Base-by-base conservation (phyloP, 2,888 invertebrate genomes). In the Halictus quadricinctus region DNA sequence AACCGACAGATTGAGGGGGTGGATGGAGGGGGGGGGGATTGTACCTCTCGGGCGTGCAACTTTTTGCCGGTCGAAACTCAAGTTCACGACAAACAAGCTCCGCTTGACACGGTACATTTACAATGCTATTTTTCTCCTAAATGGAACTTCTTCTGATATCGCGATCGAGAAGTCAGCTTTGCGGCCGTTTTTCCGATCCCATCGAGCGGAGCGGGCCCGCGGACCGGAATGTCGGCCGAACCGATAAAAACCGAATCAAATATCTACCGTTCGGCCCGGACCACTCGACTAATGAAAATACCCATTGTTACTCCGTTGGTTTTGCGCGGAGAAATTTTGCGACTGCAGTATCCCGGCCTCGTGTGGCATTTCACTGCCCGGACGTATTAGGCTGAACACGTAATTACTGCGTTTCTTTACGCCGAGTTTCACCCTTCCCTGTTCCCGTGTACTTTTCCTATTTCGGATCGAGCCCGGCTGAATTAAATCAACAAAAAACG, bases 171-270 rank as follows among this genome's bases (percentile, higher is more conserved):
- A 83, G 83, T 76, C 81, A 80, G 85, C 84, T 84, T 80, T 79
- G 87, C 81, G 85, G 76, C 70, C 84, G 92, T 92, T 92, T 92
- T 92, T 92, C 92, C 92, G 88, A 88, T 88, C 87, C 88, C 90
- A 87, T 87, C 88, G 89, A 88, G 88, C 88, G 87, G 85, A 88
- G 87, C 91, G 86, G 77, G 81, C 79, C 87, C 88, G 87, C 87
- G 77, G 88, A 70, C 81, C 80, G 92, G 92, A 92, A 92, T 92
- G 92, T 88, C 89, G 90, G 84, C 79, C 88, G 86, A 88, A 82
- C 91, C 88, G 90, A 91, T 92, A 92, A 92, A 92, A 92, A 92
- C 91, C 90, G 90, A 88, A 91, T 91, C 91, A 91, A 92, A 92
- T 91, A 91, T 89, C 89, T 87, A 87, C 88, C 84, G 83, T 89